These are phyloP conservation scores for Motacilla tschutschensis DNA, from an alignment of 2,113 vertebrate genomes.

Conservation along the genomic window DNA sequence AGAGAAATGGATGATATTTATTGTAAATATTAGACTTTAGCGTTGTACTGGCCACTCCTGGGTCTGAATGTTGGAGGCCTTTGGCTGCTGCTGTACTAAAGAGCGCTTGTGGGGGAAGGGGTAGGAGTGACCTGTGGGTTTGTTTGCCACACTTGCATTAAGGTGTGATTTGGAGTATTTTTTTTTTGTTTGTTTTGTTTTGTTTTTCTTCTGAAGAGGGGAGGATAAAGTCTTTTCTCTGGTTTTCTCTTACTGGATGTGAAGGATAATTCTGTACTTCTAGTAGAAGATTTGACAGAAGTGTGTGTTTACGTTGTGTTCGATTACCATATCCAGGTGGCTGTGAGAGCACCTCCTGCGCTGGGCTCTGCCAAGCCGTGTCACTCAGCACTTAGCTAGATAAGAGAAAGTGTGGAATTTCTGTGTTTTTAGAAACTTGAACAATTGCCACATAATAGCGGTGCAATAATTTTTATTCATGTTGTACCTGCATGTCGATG, in stretches of 20 bases:
- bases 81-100: conserved; percentile 40
- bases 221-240: conserved; percentile 64
- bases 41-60: conserved; percentile 39
- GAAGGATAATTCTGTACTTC: conserved; percentile 68
- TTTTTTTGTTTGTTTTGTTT: neutral
- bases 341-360: conserved; percentile 39
- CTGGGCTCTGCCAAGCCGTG: conserved; percentile 45
- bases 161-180: conserved; percentile 56
- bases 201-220: neutral
- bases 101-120: conserved; percentile 23
- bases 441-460: conserved; percentile 71
- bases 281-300: conserved; percentile 63
- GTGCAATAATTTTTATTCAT: conserved; percentile 75
- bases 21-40: conserved; percentile 69
- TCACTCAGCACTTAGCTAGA: conserved; percentile 60
- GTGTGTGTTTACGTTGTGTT: conserved; percentile 66
- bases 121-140: conserved; percentile 41
- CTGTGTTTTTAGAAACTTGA: conserved; percentile 74
- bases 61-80: conserved; percentile 19
- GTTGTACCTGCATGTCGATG: conserved; percentile 73
- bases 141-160: conserved; percentile 49
- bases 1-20: conserved; percentile 64
- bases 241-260: conserved; percentile 66
- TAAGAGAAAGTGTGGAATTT: conserved; percentile 65
- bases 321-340: conserved; percentile 34